Evolutionary conservation across 2,797 vertebrate species (phyloP).

Genomic region (Microchirus variegatus): DNA sequence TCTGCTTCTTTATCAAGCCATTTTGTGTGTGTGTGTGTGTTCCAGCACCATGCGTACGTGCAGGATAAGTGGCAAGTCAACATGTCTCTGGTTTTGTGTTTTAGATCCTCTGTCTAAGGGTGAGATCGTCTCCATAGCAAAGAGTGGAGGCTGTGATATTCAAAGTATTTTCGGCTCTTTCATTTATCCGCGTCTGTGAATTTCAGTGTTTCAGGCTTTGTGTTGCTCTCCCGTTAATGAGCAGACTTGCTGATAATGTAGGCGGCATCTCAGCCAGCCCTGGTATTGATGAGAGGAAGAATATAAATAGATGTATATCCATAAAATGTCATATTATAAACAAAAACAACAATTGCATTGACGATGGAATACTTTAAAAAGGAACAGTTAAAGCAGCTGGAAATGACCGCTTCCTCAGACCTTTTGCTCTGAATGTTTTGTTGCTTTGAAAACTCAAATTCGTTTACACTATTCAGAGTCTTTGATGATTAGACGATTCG

Average conservation of each 20-base stretch:
- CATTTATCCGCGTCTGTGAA: not conserved
- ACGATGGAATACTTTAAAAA: not conserved
- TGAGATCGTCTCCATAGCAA: slow-evolving; percentile 55
- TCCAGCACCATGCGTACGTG: not conserved
- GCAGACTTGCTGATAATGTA: not conserved
- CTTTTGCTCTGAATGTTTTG: too few species aligned
- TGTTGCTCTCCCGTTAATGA: not conserved
- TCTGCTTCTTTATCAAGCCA: slow-evolving; percentile 15
- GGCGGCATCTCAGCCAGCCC: not conserved
- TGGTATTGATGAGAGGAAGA: not conserved
- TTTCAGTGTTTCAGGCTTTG: not conserved
- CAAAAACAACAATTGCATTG: not conserved
- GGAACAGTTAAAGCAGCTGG: too few species aligned
- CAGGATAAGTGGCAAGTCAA: slow-evolving; percentile 5
- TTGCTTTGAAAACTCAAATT: too few species aligned
- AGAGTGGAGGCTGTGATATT: slow-evolving; percentile 25
- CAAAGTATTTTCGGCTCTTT: slow-evolving; percentile 22
- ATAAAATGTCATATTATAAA: not conserved
- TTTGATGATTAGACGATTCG: too few species aligned
- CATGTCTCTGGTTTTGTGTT: slow-evolving; percentile 2
- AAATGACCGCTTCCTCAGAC: too few species aligned
- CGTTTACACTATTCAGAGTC: too few species aligned
- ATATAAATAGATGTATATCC: not conserved
- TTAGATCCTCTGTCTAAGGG: slow-evolving; percentile 16
- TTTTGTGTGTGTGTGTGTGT: slow-evolving; percentile 9